Conservation (phyloP, 2,113 vertebrate species). For the Hiodon alosoides region DNA sequence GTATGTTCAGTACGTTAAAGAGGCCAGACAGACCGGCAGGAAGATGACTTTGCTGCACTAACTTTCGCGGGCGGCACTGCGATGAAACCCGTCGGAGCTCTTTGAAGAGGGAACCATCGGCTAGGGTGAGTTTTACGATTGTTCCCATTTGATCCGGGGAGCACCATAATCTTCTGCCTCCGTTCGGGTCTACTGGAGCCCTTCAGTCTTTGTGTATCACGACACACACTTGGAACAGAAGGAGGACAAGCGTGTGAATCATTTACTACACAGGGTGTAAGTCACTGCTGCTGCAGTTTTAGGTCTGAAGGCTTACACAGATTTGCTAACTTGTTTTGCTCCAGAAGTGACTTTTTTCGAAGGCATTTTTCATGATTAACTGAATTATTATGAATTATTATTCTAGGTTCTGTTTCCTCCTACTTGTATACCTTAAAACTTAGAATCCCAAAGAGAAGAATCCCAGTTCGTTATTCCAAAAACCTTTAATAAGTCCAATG, state of each 20-base stretch:
- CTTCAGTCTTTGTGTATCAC: too few relatives aligned
- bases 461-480: too few relatives aligned
- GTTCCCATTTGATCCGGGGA: background rate
- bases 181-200: too few relatives aligned
- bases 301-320: background rate
- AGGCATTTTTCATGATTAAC: too few relatives aligned
- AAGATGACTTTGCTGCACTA: slow-evolving; percentile 1
- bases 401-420: too few relatives aligned
- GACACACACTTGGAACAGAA: too few relatives aligned
- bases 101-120: background rate
- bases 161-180: too few relatives aligned
- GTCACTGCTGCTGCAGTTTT: background rate
- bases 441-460: too few relatives aligned
- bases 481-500: too few relatives aligned
- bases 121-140: slow-evolving; percentile 14
- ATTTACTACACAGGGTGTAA: background rate
- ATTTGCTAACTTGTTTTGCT: background rate
- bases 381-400: too few relatives aligned
- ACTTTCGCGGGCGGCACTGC: background rate
- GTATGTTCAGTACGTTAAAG: slow-evolving; percentile 42
- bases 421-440: too few relatives aligned
- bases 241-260: too few relatives aligned
- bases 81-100: background rate
- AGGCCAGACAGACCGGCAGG: slow-evolving; percentile 8
- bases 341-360: background rate